Percentiles rank a stretch among this genome's conserved stretches.
Evolutionary conservation across 2,113 vertebrate species (phyloP).

Genomic region (Pelmatolapia mariae): DNA sequence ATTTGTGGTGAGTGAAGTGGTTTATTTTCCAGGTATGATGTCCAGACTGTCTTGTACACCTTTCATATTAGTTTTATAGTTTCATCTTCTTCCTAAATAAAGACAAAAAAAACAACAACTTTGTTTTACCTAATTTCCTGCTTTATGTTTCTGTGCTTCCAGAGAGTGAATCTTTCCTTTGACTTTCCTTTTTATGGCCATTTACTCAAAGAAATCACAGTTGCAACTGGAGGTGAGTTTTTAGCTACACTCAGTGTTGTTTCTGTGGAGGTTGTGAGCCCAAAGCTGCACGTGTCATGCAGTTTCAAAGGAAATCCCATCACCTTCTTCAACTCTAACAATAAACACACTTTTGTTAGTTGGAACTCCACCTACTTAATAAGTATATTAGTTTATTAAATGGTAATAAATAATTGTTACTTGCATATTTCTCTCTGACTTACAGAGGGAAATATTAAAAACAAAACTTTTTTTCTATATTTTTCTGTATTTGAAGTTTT

Average conservation of each 20-base stretch:
- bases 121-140: not conserved
- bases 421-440: not conserved
- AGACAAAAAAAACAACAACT: not conserved
- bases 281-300: not conserved
- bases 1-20: not conserved
- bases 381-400: not conserved
- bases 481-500: not conserved
- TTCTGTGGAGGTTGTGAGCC: not conserved
- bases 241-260: not conserved
- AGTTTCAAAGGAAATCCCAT: not conserved
- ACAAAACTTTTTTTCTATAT: fast-evolving
- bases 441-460: not conserved
- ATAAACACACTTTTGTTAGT: not conserved
- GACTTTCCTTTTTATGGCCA: conserved; percentile 97
- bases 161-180: conserved; percentile 95
- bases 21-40: not conserved
- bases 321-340: not conserved
- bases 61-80: not conserved
- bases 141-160: conserved; percentile 41
- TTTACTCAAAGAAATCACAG: conserved; percentile 87
- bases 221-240: conserved; percentile 90
- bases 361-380: not conserved
- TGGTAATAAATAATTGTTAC: not conserved
- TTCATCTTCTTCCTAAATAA: not conserved
- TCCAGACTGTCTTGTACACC: not conserved